Percentiles rank a stretch among this genome's conserved stretches.
Conservation (phyloP, 92 coral and sea anemone species). For the Parazoanthus swiftii region DNA sequence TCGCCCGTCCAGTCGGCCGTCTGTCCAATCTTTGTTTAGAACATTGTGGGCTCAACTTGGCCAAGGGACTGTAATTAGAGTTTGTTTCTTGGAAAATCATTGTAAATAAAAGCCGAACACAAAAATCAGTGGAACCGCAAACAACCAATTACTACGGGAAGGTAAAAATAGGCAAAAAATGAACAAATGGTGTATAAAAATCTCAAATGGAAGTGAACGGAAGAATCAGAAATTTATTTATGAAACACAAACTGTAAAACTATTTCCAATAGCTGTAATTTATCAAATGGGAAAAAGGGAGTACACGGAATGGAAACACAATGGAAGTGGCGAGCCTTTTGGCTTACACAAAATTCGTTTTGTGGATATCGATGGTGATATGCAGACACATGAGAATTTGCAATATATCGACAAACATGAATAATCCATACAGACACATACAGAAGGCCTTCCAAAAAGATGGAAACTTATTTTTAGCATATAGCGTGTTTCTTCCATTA, state of each 20-base stretch:
- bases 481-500: background rate
- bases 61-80: slow-evolving; percentile 45
- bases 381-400: background rate
- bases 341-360: background rate
- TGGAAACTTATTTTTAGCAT: background rate
- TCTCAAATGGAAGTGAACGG: background rate
- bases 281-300: background rate
- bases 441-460: too few species aligned
- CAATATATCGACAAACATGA: background rate
- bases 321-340: background rate
- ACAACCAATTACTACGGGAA: too few species aligned
- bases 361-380: background rate
- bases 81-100: slow-evolving; percentile 14
- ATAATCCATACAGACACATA: too few species aligned
- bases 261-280: background rate
- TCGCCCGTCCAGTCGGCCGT: slow-evolving; percentile 50
- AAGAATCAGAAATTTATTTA: too few species aligned
- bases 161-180: background rate
- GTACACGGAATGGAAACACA: background rate
- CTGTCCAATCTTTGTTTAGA: slow-evolving; percentile 43
- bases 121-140: background rate
- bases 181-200: background rate
- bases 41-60: slow-evolving; percentile 41
- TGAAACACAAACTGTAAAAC: background rate
- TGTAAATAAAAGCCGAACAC: background rate